These are phyloP conservation scores for Ophion obscuratus DNA, from an alignment of 2,888 invertebrate species.

Conservation along the genomic window DNA sequence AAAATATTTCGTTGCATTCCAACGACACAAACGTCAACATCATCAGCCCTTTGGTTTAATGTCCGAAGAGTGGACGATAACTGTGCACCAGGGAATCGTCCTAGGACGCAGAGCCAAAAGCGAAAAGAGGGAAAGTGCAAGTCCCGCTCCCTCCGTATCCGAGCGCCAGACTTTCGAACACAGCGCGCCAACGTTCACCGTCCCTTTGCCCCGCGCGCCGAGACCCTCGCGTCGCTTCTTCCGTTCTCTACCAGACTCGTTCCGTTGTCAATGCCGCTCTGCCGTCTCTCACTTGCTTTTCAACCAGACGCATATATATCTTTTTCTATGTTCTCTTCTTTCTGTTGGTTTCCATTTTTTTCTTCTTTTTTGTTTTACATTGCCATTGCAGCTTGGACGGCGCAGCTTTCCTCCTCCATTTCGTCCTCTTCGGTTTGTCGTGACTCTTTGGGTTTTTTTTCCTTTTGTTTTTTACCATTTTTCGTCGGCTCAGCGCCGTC, in stretches of 20 bases:
- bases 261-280: conserved; percentile 37
- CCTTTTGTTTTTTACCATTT: background rate
- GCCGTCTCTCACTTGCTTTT: conserved; percentile 18
- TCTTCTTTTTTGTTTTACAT: conserved; percentile 15
- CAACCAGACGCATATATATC: conserved; percentile 25
- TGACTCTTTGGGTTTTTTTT: conserved; percentile 2
- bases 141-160: conserved; percentile 6
- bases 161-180: conserved; percentile 3
- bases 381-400: conserved; percentile 24
- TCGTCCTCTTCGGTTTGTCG: conserved; percentile 17
- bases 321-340: conserved; percentile 25
- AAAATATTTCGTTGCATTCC: too few species aligned
- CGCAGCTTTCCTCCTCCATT: conserved; percentile 37
- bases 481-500: background rate
- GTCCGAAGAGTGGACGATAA: background rate
- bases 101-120: background rate
- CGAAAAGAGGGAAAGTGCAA: background rate
- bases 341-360: conserved; percentile 4
- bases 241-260: conserved; percentile 21
- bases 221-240: conserved; percentile 2
- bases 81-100: background rate
- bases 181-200: background rate
- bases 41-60: background rate
- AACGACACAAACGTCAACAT: too few species aligned
- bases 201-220: background rate